Base-by-base conservation (phyloP, 2,797 vertebrate genomes). In the Oreonectes daqikongensis region DNA sequence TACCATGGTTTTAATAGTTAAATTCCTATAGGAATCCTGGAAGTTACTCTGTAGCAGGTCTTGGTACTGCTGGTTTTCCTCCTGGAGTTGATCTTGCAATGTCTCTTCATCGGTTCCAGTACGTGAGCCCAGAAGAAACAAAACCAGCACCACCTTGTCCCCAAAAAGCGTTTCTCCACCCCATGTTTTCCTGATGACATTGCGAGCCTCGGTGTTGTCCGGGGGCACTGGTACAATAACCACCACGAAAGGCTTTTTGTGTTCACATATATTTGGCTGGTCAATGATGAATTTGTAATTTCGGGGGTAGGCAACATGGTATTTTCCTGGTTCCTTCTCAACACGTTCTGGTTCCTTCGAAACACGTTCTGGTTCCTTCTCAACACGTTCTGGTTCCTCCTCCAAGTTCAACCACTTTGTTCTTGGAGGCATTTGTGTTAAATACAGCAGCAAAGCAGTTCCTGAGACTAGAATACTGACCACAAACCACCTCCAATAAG, bases 31-130 rank as follows among this genome's bases (percentile, higher is more conserved):
- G 2, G 87, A 87, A 82, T 94, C 92, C 0, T 82, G 6, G 72
- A 95, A 96, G 20, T 92, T 53, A 2, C 90, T 91, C 82, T 93
- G 92, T 24, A 95, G 82, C 8, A 95, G 46, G 22, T 94, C 94
- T 0, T 22, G 17, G 77, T 94, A 77, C 6, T 59, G 46, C 14
- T 60, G 32, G 38, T 86, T 86, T 84, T 93, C 93, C 24, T 82
- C 66, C 0, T 40, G 9, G 6, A 94, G 63, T 28, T 65, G 75
- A 30, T 86, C 38, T 77, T 87, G 83, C 35, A 78, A 74, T 24
- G 18, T 67, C 60, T 77, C 50, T 0, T 15, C 44, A n/a, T 73
- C 28, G 0, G 1, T 28, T 26, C 65, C 80, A 0, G 5, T 30
- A 0, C 80, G 52, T 1, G 18, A 42, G 0, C 94, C 95, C 0